Conservation (phyloP, 2,113 vertebrate species). For the Chaetodon auriga region DNA sequence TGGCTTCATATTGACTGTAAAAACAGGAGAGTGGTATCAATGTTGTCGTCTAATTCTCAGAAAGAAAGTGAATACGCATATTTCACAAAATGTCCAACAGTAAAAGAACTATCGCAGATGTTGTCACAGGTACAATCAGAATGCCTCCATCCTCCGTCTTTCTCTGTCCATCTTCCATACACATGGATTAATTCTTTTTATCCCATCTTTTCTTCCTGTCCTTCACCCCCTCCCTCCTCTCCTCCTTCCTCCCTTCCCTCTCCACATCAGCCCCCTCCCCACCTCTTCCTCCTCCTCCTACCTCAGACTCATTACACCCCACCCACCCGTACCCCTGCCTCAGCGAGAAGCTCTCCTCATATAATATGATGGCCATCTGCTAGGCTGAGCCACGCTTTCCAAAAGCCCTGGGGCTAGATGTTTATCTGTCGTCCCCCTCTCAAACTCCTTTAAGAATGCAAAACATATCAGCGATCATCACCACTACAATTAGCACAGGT, state of each 20-base stretch:
- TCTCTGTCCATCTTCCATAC: not conserved
- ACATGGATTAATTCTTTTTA: not conserved
- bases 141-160: not conserved
- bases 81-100: not conserved
- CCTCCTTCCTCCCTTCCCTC: constrained; percentile 19
- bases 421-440: constrained; percentile 80
- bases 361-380: constrained; percentile 85
- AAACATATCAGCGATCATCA: constrained; percentile 81
- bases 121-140: too few species aligned
- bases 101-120: not conserved
- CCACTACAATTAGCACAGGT: constrained; percentile 83
- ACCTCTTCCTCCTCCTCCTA: constrained; percentile 46
- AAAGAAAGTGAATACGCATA: not conserved
- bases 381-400: constrained; percentile 79
- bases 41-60: not conserved
- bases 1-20: not conserved
- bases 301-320: constrained; percentile 78
- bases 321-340: constrained; percentile 72
- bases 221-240: constrained; percentile 5
- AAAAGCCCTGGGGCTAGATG: constrained; percentile 79
- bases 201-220: constrained; percentile 11
- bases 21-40: not conserved
- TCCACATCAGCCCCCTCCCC: constrained; percentile 47
- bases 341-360: constrained; percentile 69
- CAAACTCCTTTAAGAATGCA: constrained; percentile 83